phyloP scores from a whole-genome alignment of 2,888 invertebrate species.

The Synanthedon formicaeformis region DNA sequence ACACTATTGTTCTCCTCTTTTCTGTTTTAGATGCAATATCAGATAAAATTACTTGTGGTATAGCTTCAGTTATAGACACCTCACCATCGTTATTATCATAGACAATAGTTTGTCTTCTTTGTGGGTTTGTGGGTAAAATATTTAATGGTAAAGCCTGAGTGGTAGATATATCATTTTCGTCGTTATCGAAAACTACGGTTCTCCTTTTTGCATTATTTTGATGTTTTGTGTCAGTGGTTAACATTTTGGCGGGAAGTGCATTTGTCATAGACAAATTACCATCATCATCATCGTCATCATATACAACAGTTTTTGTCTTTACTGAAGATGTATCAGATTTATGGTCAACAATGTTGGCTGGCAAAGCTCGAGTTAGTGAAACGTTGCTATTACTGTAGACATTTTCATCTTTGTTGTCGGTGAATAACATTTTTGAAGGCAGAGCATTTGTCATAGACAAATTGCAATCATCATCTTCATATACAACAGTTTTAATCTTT shows the following conservation, averaged over 20 bases:
- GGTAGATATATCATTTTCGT: constrained; percentile 15
- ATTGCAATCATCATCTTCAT: constrained; percentile 15
- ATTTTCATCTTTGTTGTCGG: not conserved
- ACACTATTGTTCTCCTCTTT: constrained; percentile 14
- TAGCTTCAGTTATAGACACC: constrained; percentile 1
- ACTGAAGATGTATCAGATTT: constrained; percentile 3
- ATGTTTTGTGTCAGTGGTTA: not conserved
- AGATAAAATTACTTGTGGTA: not conserved
- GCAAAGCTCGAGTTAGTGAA: not conserved
- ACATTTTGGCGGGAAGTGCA: constrained; percentile 11
- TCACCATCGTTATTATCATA: not conserved
- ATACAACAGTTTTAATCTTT: constrained; percentile 18
- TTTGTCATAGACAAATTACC: constrained; percentile 23
- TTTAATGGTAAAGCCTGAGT: constrained; percentile 16
- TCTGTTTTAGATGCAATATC: not conserved
- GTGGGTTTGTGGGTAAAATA: constrained; percentile 1
- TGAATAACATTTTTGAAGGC: constrained; percentile 7
- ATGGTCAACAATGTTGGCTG: not conserved
- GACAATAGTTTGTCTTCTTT: not conserved
- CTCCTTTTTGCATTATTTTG: constrained; percentile 7
- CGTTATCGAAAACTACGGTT: constrained; percentile 17
- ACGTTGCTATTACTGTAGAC: not conserved
- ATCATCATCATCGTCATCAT: constrained; percentile 13
- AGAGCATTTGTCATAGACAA: constrained; percentile 23
- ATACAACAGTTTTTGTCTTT: constrained; percentile 19